Conservation (phyloP, 1,140 invertebrate species). For the Plectrocnemia conspersa region DNA sequence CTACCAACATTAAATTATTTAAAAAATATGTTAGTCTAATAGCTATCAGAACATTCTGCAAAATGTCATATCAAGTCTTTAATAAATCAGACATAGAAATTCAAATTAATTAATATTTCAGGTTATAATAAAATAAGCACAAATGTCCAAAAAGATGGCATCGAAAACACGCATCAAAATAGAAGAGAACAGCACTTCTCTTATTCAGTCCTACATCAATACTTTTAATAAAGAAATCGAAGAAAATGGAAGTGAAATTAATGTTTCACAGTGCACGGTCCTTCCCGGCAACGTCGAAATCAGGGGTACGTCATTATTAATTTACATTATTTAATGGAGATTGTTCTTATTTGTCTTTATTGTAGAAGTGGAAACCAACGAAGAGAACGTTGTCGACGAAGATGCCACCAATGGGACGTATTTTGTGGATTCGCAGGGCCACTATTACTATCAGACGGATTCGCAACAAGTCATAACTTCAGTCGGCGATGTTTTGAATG, state of each 20-base stretch:
- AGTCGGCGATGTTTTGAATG: slow-evolving; percentile 9
- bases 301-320: not conserved
- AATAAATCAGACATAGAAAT: too few species aligned
- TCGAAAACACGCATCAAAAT: slow-evolving; percentile 4
- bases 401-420: slow-evolving; percentile 61
- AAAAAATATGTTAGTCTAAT: too few species aligned
- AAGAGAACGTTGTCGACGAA: slow-evolving; percentile 45
- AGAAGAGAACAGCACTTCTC: slow-evolving; percentile 25
- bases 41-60: too few species aligned
- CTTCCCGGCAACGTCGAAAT: slow-evolving; percentile 15
- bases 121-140: too few species aligned
- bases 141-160: too few species aligned
- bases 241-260: slow-evolving; percentile 39
- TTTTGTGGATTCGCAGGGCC: slow-evolving; percentile 71
- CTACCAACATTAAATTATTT: too few species aligned
- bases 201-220: slow-evolving; percentile 68
- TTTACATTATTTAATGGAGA: not conserved
- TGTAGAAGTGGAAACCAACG: slow-evolving; percentile 17
- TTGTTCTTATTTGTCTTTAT: not conserved
- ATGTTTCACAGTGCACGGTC: not conserved
- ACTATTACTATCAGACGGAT: slow-evolving; percentile 70
- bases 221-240: slow-evolving; percentile 84
- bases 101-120: too few species aligned
- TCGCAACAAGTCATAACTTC: slow-evolving; percentile 16
- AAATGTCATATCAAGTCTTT: too few species aligned